Evolutionary conservation across 2,888 invertebrate genomes (phyloP).

Genomic region (Lomographa bimaculata): DNA sequence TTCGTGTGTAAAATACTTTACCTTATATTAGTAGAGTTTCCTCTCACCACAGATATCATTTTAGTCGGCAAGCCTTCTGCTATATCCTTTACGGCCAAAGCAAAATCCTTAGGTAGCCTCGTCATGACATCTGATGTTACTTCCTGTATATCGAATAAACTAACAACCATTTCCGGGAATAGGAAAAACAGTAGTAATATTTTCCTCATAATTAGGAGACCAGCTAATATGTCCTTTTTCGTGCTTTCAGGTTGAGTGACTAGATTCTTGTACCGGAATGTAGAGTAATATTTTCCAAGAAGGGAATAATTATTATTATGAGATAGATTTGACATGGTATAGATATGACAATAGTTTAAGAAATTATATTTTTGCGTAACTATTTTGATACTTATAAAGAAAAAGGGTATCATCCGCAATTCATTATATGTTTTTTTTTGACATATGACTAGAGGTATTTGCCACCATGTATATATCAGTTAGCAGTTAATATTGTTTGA

Average conservation of each 20-base stretch:
- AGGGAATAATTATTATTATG: constrained; percentile 24
- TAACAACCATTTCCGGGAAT: constrained; percentile 26
- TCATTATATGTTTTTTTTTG: too few relatives aligned
- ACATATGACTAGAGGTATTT: too few relatives aligned
- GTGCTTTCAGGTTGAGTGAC: constrained; percentile 10
- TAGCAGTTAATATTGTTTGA: too few relatives aligned
- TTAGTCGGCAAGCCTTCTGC: constrained; percentile 63
- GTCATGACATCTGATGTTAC: constrained; percentile 53
- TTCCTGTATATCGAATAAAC: constrained; percentile 60
- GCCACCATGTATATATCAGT: too few relatives aligned
- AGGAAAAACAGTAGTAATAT: constrained; percentile 32
- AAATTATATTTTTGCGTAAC: too few relatives aligned
- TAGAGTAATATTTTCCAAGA: constrained; percentile 26
- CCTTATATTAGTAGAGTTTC: constrained; percentile 70
- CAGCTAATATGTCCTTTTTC: constrained; percentile 20
- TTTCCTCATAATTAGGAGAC: constrained; percentile 25
- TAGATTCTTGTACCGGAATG: constrained; percentile 7
- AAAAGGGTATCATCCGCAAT: too few relatives aligned
- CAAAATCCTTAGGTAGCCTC: constrained; percentile 58
- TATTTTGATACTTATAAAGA: too few relatives aligned
- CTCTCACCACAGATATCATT: constrained; percentile 63
- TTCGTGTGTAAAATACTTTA: constrained; percentile 30
- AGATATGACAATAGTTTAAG: constrained; percentile 11
- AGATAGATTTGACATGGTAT: constrained; percentile 16
- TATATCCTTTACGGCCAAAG: constrained; percentile 70